Conservation (phyloP, 2,113 vertebrate species). For the Scalopus aquaticus region DNA sequence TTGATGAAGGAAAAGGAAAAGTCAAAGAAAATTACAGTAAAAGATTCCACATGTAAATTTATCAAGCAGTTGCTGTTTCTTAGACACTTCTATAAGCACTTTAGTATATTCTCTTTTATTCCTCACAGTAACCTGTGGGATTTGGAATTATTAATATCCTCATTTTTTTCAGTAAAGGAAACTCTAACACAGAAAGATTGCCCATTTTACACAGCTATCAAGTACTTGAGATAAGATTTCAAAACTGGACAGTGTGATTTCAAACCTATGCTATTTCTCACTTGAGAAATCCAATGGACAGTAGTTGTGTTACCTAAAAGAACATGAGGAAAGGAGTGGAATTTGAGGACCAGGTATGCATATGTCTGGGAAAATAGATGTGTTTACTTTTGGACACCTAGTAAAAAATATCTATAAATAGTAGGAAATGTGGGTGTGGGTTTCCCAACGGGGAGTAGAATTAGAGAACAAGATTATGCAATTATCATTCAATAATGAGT, state of each 20-base stretch:
- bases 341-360: neutral
- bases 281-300: neutral
- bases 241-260: neutral
- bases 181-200: neutral
- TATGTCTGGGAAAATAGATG: neutral
- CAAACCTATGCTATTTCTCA: neutral
- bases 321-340: neutral
- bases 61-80: neutral
- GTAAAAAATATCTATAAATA: neutral
- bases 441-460: neutral
- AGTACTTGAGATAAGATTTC: neutral
- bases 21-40: neutral
- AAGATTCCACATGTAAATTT: neutral
- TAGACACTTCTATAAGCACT: neutral
- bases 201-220: neutral
- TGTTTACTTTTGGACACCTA: neutral
- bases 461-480: neutral
- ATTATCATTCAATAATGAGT: neutral
- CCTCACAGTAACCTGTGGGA: neutral
- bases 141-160: neutral
- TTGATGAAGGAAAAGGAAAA: neutral
- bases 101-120: neutral
- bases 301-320: neutral
- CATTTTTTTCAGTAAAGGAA: neutral
- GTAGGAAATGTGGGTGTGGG: neutral